Percentiles rank a stretch among this genome's conserved stretches.
phyloP scores from a whole-genome alignment of 1,140 invertebrate genomes.

The Pteromalus puparum region DNA sequence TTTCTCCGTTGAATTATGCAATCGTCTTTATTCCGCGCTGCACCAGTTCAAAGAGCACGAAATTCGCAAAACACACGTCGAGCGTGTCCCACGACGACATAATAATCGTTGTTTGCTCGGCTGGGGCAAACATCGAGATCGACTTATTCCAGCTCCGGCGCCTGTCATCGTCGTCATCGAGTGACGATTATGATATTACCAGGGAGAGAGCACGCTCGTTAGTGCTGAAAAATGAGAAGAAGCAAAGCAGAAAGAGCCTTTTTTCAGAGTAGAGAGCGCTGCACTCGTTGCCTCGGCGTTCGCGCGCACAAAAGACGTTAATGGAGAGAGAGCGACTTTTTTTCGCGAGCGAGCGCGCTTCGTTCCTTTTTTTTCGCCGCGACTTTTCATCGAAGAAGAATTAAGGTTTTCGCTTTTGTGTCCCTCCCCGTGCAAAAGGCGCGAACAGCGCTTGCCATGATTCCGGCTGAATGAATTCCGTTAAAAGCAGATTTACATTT shows the following conservation, averaged over 20 bases:
- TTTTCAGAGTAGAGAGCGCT: neutral
- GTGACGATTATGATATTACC: constrained; percentile 42
- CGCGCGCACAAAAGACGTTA: constrained; percentile 45
- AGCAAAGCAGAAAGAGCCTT: neutral
- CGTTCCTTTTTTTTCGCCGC: constrained; percentile 11
- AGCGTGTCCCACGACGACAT: no score
- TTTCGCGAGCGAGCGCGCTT: neutral
- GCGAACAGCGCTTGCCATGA: constrained; percentile 52
- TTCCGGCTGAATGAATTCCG: constrained; percentile 64
- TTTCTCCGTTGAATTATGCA: neutral
- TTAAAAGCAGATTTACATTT: constrained; percentile 67
- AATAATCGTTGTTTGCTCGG: neutral
- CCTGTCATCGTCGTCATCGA: neutral
- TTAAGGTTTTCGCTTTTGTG: constrained; percentile 51
- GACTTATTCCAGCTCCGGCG: no score
- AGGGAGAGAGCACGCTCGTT: neutral
- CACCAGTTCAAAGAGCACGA: neutral
- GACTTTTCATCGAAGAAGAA: constrained; percentile 62
- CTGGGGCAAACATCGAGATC: neutral
- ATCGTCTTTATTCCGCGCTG: neutral
- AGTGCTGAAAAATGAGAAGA: neutral
- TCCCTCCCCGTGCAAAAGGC: neutral
- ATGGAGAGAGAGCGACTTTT: constrained; percentile 26
- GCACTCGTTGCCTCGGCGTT: constrained; percentile 12
- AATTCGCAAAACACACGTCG: neutral